Conservation (phyloP, 2,797 vertebrate species). For the Ataeniobius toweri region DNA sequence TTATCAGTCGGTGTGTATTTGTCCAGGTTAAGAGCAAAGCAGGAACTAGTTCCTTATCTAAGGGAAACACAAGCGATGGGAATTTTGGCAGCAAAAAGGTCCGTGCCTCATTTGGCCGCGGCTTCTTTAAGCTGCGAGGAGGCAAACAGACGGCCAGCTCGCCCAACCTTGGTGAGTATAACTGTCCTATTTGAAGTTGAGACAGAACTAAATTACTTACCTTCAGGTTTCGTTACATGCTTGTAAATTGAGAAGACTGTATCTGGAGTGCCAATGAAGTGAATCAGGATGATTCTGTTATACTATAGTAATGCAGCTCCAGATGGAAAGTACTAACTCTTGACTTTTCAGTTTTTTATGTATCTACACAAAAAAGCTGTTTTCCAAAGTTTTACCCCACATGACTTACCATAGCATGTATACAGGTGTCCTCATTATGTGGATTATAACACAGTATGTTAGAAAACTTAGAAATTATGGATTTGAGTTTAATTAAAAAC, state of each 20-base stretch:
- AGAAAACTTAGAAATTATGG: no score
- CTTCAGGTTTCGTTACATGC: background rate
- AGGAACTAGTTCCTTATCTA: constrained; percentile 71
- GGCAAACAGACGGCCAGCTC: constrained; percentile 87
- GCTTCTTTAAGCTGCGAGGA: constrained; percentile 93
- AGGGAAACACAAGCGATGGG: constrained; percentile 65
- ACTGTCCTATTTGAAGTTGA: background rate
- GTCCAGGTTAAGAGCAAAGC: constrained; percentile 69
- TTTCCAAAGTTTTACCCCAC: no score
- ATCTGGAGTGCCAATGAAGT: background rate
- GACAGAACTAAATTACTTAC: no score
- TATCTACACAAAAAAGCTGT: no score
- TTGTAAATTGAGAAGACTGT: background rate
- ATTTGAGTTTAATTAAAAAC: background rate
- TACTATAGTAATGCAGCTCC: no score
- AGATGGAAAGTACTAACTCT: no score
- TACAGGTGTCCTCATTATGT: no score
- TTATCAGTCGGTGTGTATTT: background rate
- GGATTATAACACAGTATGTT: background rate
- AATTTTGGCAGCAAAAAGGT: constrained; percentile 88
- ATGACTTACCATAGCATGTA: no score
- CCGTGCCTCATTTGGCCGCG: constrained; percentile 92
- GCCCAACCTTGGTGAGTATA: constrained; percentile 86
- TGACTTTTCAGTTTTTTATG: no score
- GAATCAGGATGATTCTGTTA: no score